Evolutionary conservation across 1,140 invertebrate species (phyloP).

Genomic region (Papilio xuthus): DNA sequence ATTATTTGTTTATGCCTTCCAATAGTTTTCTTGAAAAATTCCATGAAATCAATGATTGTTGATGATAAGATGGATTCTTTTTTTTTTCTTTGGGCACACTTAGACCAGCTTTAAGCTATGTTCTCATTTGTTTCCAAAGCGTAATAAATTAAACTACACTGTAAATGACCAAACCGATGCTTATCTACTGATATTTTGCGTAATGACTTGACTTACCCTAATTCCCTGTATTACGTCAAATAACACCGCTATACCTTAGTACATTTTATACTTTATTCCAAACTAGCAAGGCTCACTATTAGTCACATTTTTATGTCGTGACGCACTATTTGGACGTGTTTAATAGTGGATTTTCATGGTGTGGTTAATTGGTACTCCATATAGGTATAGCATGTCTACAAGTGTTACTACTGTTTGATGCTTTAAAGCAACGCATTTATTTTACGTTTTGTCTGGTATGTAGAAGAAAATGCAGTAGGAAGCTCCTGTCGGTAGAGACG

Average conservation of each 20-base stretch:
- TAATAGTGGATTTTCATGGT: not conserved
- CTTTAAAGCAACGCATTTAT: not conserved
- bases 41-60: no score
- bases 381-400: not conserved
- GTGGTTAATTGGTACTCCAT: not conserved
- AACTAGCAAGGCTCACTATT: not conserved
- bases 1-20: no score
- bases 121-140: not conserved
- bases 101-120: not conserved
- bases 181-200: slow-evolving; percentile 20
- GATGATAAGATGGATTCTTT: no score
- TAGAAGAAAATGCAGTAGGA: not conserved
- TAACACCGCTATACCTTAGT: not conserved
- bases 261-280: not conserved
- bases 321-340: not conserved
- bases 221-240: slow-evolving; percentile 12
- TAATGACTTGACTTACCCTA: slow-evolving; percentile 23
- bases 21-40: no score
- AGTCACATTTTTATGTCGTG: not conserved
- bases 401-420: not conserved
- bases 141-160: not conserved
- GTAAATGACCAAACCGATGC: slow-evolving; percentile 18
- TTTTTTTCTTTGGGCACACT: not conserved
- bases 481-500: not conserved
- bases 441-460: not conserved